Base-by-base conservation (phyloP, 2,113 vertebrate species). In the Eurypyga helias region DNA sequence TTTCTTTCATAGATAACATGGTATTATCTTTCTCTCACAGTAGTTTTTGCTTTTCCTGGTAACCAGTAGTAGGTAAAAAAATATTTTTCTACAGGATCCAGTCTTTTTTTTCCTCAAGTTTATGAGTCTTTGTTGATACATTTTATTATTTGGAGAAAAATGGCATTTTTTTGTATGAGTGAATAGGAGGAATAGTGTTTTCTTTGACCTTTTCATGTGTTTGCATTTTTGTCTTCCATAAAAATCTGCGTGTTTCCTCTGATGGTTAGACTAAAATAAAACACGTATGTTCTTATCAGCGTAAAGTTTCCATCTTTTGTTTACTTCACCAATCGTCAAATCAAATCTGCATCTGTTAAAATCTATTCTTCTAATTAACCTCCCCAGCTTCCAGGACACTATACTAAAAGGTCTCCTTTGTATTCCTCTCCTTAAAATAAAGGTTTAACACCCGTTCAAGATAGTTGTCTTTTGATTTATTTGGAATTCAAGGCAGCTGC, bases 241-340 rank as follows among this genome's bases (percentile, higher is more conserved):
- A 83, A 89, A 93, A 78, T 66, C 60, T 78, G 46, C 55, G 45
- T 24, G 11, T 71, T 95, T 86, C 72, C 79, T 84, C 60, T 78
- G 16, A 64, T 48, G 60, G 60, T 81, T 71, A 48, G 46, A 14
- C 77, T 48, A 46, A 72, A 92, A 83, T 52, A 61, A 93, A 93
- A 45, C 25, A 7, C 3, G 1, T 26, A 11, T 43, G 6, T 82
- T 49, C 57, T 19, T 75, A 52, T 36, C 34, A 87, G 38, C 81
- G 58, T 62, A 43, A 93, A 91, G 65, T 91, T 92, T 95, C 60
- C 57, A 46, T 75, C 57, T 69, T 88, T 92, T 93, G 61, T 69
- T 94, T 89, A 81, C 1, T 9, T 91, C 58, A 57, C 57, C 61
- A 55, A 96, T 60, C 9, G 34, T 43, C 85, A 91, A 87, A 91